Percentiles rank a stretch among this genome's conserved stretches.
Evolutionary conservation across 2,113 vertebrate species (phyloP).

Genomic region (Nycticorax nycticorax): DNA sequence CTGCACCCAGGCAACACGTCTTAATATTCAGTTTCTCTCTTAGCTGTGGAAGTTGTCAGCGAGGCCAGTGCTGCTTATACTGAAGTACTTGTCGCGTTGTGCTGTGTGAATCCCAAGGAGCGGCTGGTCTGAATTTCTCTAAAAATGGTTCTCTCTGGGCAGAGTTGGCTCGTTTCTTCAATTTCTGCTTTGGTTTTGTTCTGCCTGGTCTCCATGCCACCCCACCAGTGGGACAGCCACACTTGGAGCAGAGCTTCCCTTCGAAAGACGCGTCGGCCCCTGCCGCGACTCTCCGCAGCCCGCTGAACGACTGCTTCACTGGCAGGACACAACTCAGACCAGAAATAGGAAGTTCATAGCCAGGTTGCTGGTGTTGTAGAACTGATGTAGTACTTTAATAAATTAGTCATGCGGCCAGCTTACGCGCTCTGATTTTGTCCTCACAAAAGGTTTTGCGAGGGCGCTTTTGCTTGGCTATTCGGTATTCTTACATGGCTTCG

Average conservation of each 20-base stretch:
- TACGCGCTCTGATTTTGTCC: not conserved
- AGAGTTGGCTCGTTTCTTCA: not conserved
- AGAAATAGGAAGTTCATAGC: constrained; percentile 25
- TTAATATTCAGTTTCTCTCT: not conserved
- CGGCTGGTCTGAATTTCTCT: not conserved
- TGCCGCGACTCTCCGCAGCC: not conserved
- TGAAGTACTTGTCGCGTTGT: not conserved
- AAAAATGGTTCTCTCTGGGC: not conserved
- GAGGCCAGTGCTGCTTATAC: not conserved
- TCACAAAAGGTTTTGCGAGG: not conserved
- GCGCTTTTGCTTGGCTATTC: not conserved
- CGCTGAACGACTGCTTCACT: not conserved
- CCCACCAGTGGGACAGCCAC: not conserved
- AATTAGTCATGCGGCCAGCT: not conserved
- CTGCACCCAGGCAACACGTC: not conserved
- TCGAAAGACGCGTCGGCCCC: not conserved
- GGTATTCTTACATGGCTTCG: not conserved
- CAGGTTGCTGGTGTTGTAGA: not conserved
- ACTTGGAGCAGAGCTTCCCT: not conserved
- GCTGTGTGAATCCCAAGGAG: not conserved
- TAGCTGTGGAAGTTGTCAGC: not conserved
- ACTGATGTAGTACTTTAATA: not conserved
- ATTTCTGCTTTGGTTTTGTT: constrained; percentile 16
- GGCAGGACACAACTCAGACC: not conserved
- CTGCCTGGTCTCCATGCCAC: not conserved